Evolutionary conservation across 2,113 vertebrate genomes (phyloP).

Genomic region (Monopterus albus): DNA sequence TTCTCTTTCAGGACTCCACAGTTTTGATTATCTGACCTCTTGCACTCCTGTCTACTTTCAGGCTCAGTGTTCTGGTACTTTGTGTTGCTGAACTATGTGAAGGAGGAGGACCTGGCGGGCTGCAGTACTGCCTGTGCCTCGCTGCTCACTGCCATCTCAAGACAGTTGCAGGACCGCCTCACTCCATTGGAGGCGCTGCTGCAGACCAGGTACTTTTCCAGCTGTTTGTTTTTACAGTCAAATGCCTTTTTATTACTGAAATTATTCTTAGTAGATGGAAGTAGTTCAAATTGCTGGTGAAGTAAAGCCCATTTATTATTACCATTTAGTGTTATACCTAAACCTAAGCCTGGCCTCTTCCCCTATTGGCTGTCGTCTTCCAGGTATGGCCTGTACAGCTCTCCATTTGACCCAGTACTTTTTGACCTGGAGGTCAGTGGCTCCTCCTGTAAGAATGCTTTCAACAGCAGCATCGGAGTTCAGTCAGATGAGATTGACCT

Average conservation of each 20-base stretch:
- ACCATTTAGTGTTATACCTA: too few relatives aligned
- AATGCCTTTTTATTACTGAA: too few relatives aligned
- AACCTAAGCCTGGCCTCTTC: not conserved
- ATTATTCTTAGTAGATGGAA: too few relatives aligned
- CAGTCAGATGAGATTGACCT: conserved; percentile 99
- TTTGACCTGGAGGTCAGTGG: conserved; percentile 99
- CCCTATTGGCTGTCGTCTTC: too few relatives aligned
- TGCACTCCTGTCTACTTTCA: conserved; percentile 57
- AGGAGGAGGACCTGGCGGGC: conserved; percentile 96
- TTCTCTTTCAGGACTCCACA: not conserved
- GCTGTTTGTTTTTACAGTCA: not conserved
- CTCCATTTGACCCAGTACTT: conserved; percentile 97
- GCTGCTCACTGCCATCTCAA: conserved; percentile 92
- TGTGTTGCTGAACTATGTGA: conserved; percentile 97
- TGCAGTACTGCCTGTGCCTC: conserved; percentile 95
- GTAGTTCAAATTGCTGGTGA: not conserved
- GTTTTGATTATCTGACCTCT: not conserved
- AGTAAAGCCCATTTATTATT: too few relatives aligned
- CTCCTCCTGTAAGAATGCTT: conserved; percentile 97
- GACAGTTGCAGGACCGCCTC: conserved; percentile 94
- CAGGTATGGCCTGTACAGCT: conserved; percentile 98
- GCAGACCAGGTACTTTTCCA: conserved; percentile 88
- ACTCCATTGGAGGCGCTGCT: conserved; percentile 96
- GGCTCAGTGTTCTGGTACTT: conserved; percentile 99
- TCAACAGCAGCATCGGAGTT: conserved; percentile 93